Percentiles rank a stretch among this genome's conserved stretches.
These are phyloP conservation scores for Chloropsis hardwickii DNA, from an alignment of 2,113 vertebrate species.

Conservation along the genomic window DNA sequence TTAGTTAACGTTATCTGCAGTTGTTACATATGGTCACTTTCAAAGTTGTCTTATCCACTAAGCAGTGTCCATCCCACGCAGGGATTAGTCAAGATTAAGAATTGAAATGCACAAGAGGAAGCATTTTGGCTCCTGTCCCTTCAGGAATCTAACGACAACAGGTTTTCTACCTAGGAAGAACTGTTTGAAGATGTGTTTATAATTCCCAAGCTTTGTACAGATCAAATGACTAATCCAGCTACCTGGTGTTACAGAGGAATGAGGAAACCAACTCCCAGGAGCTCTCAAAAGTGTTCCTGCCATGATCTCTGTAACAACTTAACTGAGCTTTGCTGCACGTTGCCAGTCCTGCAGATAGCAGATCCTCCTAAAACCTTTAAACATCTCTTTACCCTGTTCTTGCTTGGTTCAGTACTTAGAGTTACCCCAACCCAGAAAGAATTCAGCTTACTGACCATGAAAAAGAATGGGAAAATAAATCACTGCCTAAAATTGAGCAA, in stretches of 20 bases:
- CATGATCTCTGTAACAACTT: not conserved
- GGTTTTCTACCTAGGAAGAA: constrained; percentile 42
- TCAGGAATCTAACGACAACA: not conserved
- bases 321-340: not conserved
- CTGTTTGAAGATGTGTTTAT: constrained; percentile 58
- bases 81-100: not conserved
- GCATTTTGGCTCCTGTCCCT: constrained; percentile 7
- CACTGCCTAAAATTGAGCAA: not conserved
- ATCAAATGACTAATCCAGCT: constrained; percentile 61
- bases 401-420: not conserved
- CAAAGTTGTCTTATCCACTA: not conserved
- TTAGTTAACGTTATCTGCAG: not conserved
- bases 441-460: not conserved
- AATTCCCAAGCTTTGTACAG: constrained; percentile 36
- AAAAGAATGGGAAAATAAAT: not conserved
- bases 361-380: not conserved
- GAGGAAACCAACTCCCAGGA: constrained; percentile 59
- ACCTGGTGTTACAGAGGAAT: constrained; percentile 56
- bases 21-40: not conserved
- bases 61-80: not conserved
- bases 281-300: constrained; percentile 19
- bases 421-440: not conserved
- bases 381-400: not conserved
- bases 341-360: not conserved
- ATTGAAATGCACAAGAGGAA: not conserved